These are phyloP conservation scores for Drosophila simulans DNA, from an alignment of 1,140 invertebrate genomes.

Conservation along the genomic window DNA sequence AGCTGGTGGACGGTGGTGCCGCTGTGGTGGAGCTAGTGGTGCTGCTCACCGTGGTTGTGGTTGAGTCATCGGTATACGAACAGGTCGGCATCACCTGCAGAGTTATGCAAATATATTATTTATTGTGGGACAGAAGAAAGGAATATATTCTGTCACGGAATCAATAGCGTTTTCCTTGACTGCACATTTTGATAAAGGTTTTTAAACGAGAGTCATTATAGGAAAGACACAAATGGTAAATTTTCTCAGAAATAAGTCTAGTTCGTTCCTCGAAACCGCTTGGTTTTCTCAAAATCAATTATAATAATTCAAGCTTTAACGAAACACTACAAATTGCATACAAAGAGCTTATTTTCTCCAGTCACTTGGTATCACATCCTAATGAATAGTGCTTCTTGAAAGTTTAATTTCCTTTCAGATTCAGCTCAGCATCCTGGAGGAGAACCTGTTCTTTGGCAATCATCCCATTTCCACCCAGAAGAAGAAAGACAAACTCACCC, in stretches of 20 bases:
- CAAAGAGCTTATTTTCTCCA: background rate
- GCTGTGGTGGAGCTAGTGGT: constrained; percentile 29
- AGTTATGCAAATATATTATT: background rate
- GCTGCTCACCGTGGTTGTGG: constrained; percentile 32
- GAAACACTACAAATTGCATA: too few relatives aligned
- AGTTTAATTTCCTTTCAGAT: constrained; percentile 5
- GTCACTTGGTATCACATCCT: background rate
- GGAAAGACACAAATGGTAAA: too few relatives aligned
- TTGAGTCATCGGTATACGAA: constrained; percentile 49
- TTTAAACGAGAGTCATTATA: background rate
- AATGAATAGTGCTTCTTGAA: constrained; percentile 3
- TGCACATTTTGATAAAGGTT: background rate
- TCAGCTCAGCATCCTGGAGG: background rate
- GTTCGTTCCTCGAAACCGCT: too few relatives aligned
- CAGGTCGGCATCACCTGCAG: constrained; percentile 53
- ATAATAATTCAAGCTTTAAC: too few relatives aligned
- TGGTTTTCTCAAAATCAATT: too few relatives aligned
- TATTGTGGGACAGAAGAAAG: too few relatives aligned
- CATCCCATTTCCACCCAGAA: constrained; percentile 1
- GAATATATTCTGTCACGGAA: background rate
- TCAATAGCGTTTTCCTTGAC: background rate
- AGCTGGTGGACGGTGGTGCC: constrained; percentile 30
- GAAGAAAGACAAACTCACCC: constrained; percentile 35
- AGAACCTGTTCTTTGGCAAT: background rate
- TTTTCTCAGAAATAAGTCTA: too few relatives aligned